Evolutionary conservation across 1,140 invertebrate species (phyloP), one percentile per base, ranked within the genome.

Genomic region (Plectrocnemia conspersa): DNA sequence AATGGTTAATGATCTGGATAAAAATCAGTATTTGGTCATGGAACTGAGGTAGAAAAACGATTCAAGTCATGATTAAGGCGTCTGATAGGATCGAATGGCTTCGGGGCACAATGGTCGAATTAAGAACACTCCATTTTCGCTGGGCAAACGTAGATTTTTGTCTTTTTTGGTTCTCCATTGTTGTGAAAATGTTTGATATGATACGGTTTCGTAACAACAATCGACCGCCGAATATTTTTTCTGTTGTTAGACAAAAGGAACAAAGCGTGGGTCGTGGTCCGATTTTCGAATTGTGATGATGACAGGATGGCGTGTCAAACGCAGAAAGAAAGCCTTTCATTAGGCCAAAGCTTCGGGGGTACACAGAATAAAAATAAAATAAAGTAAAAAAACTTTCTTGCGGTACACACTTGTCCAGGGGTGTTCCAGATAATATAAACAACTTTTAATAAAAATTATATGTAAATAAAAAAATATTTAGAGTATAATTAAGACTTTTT

Each of bases 251-350:
- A 35, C 10, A 18, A 36, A 35, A 35, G 22, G 23, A 27, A 38
- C 25, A 35, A 50, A 54, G 45, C 32, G 36, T 56, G 24, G 33
- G 32, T 21, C 42, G 9, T 29, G 25, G 22, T 23, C 24, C 44
- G 35, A 53, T 46, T 53, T 35, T 45, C 35, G 46, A 49, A 54
- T 49, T 41, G 22, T 41, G 41, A 58, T 58, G 56, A 58, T 58
- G 56, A 58, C 52, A 49, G 52, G 47, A 58, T 54, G 25, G 56
- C 56, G 56, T 58, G 56, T 58, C 56, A 33, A 25, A 54, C 18
- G 40, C 32, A 24, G 52, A 46, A 49, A 58, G 42, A 54, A 58
- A 58, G 46, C 16, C 45, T 50, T 49, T 32, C 29, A 49, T 56
- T 49, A 50, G 24, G 13, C 24, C 36, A 23, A 38, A 10, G 18